phyloP scores from a whole-genome alignment of 2,113 vertebrate species.

The Piliocolobus tephrosceles region DNA sequence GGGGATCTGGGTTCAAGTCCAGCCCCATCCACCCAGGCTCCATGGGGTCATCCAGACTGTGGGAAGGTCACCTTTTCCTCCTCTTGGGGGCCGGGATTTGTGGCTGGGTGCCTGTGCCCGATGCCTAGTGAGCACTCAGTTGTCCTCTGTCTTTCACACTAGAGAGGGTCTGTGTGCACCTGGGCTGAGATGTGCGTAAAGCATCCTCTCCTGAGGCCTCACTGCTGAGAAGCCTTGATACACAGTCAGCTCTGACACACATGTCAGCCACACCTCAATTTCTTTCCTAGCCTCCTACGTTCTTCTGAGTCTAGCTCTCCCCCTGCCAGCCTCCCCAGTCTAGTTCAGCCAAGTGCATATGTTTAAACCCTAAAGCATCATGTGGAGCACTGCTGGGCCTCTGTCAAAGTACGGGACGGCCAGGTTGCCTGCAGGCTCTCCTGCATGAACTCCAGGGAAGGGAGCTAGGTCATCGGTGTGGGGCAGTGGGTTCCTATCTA shows the following conservation, averaged over 20 bases:
- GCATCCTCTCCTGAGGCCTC: background rate
- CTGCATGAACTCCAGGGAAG: background rate
- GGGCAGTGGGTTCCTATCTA: background rate
- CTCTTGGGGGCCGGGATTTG: background rate
- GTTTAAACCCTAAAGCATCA: background rate
- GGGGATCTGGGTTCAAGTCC: background rate
- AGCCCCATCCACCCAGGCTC: background rate
- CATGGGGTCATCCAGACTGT: background rate
- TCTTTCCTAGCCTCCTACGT: background rate
- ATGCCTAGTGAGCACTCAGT: rapidly evolving
- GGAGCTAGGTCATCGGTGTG: background rate
- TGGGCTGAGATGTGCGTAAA: too few relatives aligned
- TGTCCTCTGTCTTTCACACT: too few relatives aligned
- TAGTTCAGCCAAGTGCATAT: background rate
- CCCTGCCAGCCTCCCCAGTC: background rate
- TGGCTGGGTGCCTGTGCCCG: background rate
- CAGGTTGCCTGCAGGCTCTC: background rate
- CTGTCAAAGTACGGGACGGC: background rate
- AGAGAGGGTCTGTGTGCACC: background rate
- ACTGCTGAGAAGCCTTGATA: rapidly evolving
- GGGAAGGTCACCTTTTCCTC: background rate
- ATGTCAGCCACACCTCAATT: background rate
- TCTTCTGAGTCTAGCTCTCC: background rate
- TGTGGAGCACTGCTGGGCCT: background rate
- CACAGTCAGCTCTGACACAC: rapidly evolving